A percentile compares a stretch with the other conserved stretches of the same genome.
These are phyloP conservation scores for Sander vitreus DNA, from an alignment of 2,113 vertebrate genomes.

Conservation along the genomic window DNA sequence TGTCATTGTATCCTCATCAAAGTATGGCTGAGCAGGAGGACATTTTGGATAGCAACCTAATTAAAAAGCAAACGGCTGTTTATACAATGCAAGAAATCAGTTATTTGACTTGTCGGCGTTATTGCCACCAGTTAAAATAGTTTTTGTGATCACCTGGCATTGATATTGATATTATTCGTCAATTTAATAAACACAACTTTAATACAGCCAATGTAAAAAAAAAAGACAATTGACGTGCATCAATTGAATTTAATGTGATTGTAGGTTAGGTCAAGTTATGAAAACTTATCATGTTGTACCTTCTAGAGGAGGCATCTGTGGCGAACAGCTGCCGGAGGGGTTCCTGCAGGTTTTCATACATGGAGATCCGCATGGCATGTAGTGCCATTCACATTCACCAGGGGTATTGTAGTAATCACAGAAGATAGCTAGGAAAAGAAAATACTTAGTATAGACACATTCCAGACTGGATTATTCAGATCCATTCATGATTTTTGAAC, in stretches of 20 bases:
- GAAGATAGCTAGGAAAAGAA: constrained; percentile 78
- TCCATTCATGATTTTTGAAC: neutral
- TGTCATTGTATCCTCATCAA: constrained; percentile 89
- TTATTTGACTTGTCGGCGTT: neutral
- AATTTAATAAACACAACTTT: neutral
- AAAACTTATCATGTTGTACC: constrained; percentile 65
- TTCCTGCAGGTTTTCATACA: constrained; percentile 84
- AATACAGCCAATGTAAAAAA: neutral
- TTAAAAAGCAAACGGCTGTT: neutral
- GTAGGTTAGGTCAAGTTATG: neutral
- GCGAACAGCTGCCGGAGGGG: constrained; percentile 77
- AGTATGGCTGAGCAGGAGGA: constrained; percentile 86
- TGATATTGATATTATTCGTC: neutral
- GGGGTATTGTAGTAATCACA: constrained; percentile 85
- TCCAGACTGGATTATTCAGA: neutral
- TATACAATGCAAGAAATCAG: neutral
- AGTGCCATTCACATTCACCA: constrained; percentile 85
- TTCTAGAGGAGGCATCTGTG: constrained; percentile 79
- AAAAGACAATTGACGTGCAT: neutral
- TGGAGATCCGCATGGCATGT: constrained; percentile 80
- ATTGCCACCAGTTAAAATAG: neutral
- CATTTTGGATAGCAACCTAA: constrained; percentile 94
- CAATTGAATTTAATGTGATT: neutral
- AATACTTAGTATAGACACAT: neutral
- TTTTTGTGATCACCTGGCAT: neutral